phyloP scores from a whole-genome alignment of 2,797 vertebrate species.

The Mus minutoides region DNA sequence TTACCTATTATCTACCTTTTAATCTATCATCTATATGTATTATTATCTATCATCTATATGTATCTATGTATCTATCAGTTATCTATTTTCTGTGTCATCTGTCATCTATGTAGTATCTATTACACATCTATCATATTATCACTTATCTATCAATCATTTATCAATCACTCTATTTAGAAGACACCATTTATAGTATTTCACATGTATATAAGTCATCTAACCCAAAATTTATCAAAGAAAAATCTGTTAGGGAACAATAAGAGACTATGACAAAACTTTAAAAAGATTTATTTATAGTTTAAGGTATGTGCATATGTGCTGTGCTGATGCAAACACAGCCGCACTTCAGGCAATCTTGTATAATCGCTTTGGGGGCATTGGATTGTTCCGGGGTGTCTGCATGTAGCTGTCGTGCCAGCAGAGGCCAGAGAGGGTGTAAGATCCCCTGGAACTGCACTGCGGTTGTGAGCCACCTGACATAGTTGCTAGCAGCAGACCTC shows the following conservation, averaged over 20 bases:
- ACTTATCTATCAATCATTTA: too few relatives aligned
- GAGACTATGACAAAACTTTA: background rate
- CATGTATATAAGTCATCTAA: background rate
- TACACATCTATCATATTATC: background rate
- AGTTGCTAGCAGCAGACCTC: background rate
- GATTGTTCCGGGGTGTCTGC: background rate
- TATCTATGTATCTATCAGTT: background rate
- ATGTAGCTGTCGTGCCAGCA: background rate
- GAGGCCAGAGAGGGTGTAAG: background rate
- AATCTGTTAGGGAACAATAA: background rate
- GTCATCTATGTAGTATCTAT: background rate
- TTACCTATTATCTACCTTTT: background rate
- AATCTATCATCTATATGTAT: background rate
- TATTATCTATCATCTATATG: background rate
- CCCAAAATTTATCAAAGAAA: background rate
- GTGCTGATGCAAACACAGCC: background rate
- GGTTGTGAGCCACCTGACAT: background rate
- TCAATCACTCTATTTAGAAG: background rate
- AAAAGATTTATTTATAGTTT: background rate
- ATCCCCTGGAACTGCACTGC: background rate
- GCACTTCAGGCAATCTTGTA: background rate
- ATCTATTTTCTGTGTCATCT: background rate
- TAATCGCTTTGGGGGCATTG: background rate
- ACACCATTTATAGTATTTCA: background rate
- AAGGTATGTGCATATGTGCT: background rate